These are phyloP conservation scores for Channallabes apus DNA, from an alignment of 2,797 vertebrate genomes.

Conservation along the genomic window DNA sequence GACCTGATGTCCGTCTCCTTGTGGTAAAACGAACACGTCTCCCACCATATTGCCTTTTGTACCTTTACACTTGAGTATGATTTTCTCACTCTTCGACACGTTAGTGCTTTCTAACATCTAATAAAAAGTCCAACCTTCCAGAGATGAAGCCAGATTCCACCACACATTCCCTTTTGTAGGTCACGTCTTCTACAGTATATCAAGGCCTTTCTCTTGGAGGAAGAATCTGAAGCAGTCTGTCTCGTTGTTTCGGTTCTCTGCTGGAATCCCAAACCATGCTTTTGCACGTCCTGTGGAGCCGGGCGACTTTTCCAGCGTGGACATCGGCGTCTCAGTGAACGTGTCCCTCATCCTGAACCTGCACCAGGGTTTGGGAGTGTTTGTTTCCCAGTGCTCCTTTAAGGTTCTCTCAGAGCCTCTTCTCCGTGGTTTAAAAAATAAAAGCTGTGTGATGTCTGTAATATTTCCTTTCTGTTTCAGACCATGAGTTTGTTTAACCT, in stretches of 20 bases:
- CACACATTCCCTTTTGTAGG: constrained; percentile 41
- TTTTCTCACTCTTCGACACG: constrained; percentile 11
- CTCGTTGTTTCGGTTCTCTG: constrained; percentile 37
- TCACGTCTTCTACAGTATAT: background rate
- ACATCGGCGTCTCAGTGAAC: background rate
- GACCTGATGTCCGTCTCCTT: constrained; percentile 4
- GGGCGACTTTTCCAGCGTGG: background rate
- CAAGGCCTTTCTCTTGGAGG: background rate
- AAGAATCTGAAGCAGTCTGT: constrained; percentile 52
- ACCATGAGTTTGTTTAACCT: background rate
- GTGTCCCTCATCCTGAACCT: background rate
- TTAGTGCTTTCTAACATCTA: background rate
- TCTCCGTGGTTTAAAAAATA: background rate
- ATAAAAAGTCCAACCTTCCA: constrained; percentile 53
- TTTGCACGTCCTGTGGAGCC: background rate
- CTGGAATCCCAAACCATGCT: constrained; percentile 3
- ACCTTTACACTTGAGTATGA: constrained; percentile 58
- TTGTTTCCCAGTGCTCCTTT: background rate
- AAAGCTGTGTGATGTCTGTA: background rate
- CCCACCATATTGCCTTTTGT: constrained; percentile 50
- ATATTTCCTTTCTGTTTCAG: background rate
- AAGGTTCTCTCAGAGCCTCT: background rate
- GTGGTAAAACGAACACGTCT: constrained; percentile 45
- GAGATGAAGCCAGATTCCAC: constrained; percentile 53
- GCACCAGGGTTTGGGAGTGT: background rate